A percentile compares a stretch with the other conserved stretches of the same genome.
These are phyloP conservation scores for Cheiracanthium punctorium DNA, from an alignment of 2,888 invertebrate species.

Conservation along the genomic window DNA sequence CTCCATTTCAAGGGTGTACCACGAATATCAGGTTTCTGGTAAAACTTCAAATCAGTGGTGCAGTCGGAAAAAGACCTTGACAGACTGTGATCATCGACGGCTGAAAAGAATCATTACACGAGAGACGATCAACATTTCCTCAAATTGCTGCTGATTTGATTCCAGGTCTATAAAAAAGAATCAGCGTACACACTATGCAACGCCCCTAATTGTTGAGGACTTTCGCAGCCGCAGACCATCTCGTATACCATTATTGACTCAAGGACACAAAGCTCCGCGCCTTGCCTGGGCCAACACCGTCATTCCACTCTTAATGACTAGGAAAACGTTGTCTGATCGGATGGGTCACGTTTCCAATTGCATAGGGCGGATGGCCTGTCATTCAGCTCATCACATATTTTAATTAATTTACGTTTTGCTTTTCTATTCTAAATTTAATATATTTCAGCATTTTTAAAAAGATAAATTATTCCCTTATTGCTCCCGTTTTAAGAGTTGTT, in stretches of 20 bases:
- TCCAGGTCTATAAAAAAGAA: neutral
- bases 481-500: too few relatives aligned
- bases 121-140: neutral
- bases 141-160: neutral
- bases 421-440: too few relatives aligned
- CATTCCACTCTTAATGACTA: conserved; percentile 25
- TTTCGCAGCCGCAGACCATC: neutral
- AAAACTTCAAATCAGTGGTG: neutral
- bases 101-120: neutral
- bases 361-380: neutral
- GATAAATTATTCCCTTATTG: too few relatives aligned
- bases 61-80: neutral
- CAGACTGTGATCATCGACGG: neutral
- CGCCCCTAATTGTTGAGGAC: neutral
- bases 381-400: too few relatives aligned
- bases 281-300: neutral
- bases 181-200: conserved; percentile 10
- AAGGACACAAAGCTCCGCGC: conserved; percentile 17
- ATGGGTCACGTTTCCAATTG: neutral
- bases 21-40: conserved; percentile 13
- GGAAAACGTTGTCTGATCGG: conserved; percentile 18
- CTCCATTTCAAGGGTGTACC: conserved; percentile 11
- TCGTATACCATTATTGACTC: conserved; percentile 16
- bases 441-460: too few relatives aligned
- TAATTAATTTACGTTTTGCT: too few relatives aligned